phyloP scores from a whole-genome alignment of 2,797 vertebrate genomes.

The Kryptolebias ocellatus region DNA sequence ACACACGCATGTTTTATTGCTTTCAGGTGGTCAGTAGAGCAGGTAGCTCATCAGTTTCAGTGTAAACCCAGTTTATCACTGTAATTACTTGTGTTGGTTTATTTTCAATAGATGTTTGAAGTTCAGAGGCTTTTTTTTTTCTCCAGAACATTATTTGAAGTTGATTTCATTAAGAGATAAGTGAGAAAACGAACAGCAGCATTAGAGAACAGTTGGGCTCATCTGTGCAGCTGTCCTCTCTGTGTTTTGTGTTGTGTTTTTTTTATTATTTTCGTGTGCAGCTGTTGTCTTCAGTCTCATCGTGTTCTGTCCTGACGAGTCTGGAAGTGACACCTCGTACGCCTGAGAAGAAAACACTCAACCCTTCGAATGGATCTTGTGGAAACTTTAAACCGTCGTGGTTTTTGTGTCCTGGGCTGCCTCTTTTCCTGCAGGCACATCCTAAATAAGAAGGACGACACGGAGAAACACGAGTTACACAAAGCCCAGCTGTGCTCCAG shows the following conservation, averaged over 20 bases:
- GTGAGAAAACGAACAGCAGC: slow-evolving; percentile 36
- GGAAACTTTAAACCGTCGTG: slow-evolving; percentile 62
- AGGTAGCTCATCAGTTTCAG: neutral
- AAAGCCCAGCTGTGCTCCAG: neutral
- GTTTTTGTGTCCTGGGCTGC: slow-evolving; percentile 54
- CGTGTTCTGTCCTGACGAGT: slow-evolving; percentile 17
- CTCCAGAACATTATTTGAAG: neutral
- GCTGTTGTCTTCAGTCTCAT: slow-evolving; percentile 56
- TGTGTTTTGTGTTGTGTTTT: slow-evolving; percentile 5
- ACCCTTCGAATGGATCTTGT: slow-evolving; percentile 32
- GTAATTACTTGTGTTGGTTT: neutral
- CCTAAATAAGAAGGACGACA: slow-evolving; percentile 52
- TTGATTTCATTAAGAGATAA: slow-evolving; percentile 49
- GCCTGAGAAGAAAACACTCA: slow-evolving; percentile 16
- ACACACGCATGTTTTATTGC: fast-evolving
- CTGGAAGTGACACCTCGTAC: neutral
- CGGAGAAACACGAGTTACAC: neutral
- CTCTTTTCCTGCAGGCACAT: slow-evolving; percentile 39
- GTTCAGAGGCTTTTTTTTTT: neutral
- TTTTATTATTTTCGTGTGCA: slow-evolving; percentile 29
- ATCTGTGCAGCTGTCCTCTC: slow-evolving; percentile 33
- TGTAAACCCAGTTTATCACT: slow-evolving; percentile 29
- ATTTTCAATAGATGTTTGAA: neutral
- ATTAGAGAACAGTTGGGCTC: slow-evolving; percentile 25
- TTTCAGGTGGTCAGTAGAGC: neutral